Base-by-base conservation (phyloP, 2,888 invertebrate genomes). In the Andricus curvator region DNA sequence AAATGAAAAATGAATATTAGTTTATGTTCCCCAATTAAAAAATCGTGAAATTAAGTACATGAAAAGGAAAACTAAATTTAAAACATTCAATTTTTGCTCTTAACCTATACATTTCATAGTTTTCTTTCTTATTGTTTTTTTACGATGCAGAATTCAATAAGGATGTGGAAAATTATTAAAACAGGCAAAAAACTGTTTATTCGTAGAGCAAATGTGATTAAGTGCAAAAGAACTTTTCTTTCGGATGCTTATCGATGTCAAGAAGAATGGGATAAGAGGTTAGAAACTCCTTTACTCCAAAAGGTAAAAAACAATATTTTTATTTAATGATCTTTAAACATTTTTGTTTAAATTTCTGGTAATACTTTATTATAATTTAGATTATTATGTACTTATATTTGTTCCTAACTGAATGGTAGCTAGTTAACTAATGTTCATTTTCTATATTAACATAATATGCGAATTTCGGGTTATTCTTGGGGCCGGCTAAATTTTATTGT, bases 241-340 rank as follows among this genome's bases (percentile, higher is more conserved):
- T 95, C 97, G 0, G 95, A 96, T 85, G 94, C 96, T 22, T 97
- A 97, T 89, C 94, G 94, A 85, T 97, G 97, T 89, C 93, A 94
- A 67, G 95, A 96, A 84, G 94, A 94, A 80, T 97, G 97, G 97
- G 94, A 95, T 82, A 93, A 93, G 65, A 93, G 97, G 83, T 92
- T 96, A 62, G 93, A 95, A 22, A 94, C 95, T 17, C 94, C 96
- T 4, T 88, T 96, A 56, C 89, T 97, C 64, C 93, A 94, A 84
- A 93, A 93, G 86, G 93, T 97, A 48, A 77, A 83, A 4, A 64
- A 17, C 15, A 44, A 44, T 44, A 15, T 15, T 44, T 44, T 1
- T 15, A 4, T 15, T 15, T 4, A 15, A 44, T 44, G 4, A 44
- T 15, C 15, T 44, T 44, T 4, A 48, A 17, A 48, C 17, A 17